These are phyloP conservation scores for Sceliomorpha sp. DNA, from an alignment of 2,888 invertebrate species.

Conservation along the genomic window DNA sequence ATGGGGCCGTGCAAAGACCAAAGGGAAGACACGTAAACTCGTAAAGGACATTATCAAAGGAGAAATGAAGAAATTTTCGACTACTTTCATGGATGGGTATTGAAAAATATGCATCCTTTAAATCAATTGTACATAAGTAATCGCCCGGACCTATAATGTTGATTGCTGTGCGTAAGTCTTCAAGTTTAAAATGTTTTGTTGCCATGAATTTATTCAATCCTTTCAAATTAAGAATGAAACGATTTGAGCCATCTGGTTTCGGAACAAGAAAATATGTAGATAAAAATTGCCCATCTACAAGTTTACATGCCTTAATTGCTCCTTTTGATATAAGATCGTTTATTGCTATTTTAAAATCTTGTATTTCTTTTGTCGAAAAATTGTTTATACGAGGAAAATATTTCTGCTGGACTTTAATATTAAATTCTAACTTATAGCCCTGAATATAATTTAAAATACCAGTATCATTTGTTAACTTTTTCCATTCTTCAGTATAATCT, in stretches of 20 bases:
- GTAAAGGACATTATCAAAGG: conserved; percentile 31
- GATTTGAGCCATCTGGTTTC: conserved; percentile 30
- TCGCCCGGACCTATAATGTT: conserved; percentile 16
- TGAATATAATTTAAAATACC: conserved; percentile 22
- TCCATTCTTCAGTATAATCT: conserved; percentile 19
- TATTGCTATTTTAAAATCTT: conserved; percentile 5
- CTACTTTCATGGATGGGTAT: conserved; percentile 31
- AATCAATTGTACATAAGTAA: conserved; percentile 37
- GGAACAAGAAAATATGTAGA: conserved; percentile 32
- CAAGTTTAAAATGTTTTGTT: conserved; percentile 38
- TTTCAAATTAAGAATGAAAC: conserved; percentile 45
- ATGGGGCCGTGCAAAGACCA: conserved; percentile 39
- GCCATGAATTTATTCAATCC: conserved; percentile 32
- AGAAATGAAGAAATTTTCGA: conserved; percentile 55
- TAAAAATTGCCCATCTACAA: conserved; percentile 26
- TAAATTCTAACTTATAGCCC: conserved; percentile 33
- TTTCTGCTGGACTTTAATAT: conserved; percentile 5
- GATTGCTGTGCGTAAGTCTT: conserved; percentile 35
- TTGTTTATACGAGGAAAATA: conserved; percentile 5
- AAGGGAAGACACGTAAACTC: conserved; percentile 57
- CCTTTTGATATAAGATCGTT: conserved; percentile 26
- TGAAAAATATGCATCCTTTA: conserved; percentile 51
- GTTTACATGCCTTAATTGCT: conserved; percentile 10
- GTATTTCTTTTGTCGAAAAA: conserved; percentile 9
- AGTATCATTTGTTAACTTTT: conserved; percentile 27